These are phyloP conservation scores for Calameuta idolon DNA, from an alignment of 2,888 invertebrate genomes.

Conservation along the genomic window DNA sequence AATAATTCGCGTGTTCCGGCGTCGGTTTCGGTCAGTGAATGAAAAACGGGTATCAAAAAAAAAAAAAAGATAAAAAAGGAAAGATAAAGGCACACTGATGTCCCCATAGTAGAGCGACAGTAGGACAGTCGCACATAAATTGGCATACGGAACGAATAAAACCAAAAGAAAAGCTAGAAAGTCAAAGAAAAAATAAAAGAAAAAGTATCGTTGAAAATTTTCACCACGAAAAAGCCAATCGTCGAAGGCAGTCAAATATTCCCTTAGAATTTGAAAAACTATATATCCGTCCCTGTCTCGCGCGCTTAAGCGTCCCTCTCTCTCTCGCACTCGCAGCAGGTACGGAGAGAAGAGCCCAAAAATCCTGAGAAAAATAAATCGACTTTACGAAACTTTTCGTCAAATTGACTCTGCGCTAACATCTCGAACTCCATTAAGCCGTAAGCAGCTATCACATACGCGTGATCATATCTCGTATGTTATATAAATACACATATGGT, in stretches of 20 bases:
- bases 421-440: neutral
- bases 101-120: neutral
- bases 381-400: neutral
- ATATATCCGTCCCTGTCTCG: neutral
- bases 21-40: slow-evolving; percentile 10
- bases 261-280: no score
- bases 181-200: neutral
- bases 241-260: fast-evolving
- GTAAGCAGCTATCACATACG: neutral
- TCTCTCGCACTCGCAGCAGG: neutral
- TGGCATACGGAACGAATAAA: neutral
- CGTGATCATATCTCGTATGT: neutral
- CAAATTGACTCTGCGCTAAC: no score
- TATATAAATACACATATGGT: neutral
- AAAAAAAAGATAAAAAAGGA: slow-evolving; percentile 12
- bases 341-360: neutral
- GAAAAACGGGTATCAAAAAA: slow-evolving; percentile 6
- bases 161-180: neutral
- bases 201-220: neutral
- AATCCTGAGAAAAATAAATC: neutral
- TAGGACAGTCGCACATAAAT: neutral
- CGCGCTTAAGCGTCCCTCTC: neutral
- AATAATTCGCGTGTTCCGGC: slow-evolving; percentile 10
- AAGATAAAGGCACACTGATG: neutral
- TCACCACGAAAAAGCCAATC: neutral